Evolutionary conservation across 2,113 vertebrate genomes (phyloP).

Genomic region (Scophthalmus maximus): DNA sequence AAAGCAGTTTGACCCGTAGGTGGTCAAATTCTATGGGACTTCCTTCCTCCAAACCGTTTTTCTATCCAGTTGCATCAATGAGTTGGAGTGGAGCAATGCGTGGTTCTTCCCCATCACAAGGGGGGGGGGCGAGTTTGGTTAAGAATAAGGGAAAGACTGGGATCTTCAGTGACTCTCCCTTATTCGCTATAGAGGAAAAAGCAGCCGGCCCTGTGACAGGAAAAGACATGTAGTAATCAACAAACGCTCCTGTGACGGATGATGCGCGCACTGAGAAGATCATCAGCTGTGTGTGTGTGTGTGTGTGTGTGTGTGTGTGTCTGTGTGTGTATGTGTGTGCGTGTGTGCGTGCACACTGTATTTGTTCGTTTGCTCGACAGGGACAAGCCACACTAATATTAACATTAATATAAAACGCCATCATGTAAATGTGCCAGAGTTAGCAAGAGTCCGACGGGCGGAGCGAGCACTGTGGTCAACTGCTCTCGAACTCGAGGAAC

Average conservation of each 20-base stretch:
- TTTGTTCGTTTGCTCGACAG: no score
- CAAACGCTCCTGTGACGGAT: not conserved
- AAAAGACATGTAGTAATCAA: not conserved
- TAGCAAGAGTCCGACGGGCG: no score
- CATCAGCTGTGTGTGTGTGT: no score
- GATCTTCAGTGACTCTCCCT: not conserved
- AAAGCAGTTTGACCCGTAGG: not conserved
- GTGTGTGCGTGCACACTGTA: no score
- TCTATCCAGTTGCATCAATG: not conserved
- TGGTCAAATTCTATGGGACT: not conserved
- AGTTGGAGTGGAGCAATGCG: not conserved
- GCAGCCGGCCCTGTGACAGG: not conserved
- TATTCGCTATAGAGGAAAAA: not conserved
- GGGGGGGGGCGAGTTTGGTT: not conserved
- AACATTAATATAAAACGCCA: no score
- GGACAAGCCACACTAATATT: no score
- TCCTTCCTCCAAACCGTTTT: constrained; percentile 4
- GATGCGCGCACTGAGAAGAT: no score
- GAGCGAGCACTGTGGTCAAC: not conserved
- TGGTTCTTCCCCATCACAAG: not conserved
- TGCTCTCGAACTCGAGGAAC: not conserved
- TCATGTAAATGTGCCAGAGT: no score
- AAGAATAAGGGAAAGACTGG: not conserved
- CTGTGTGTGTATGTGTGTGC: no score
- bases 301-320: no score